Percentiles rank a stretch among this genome's conserved stretches.
phyloP scores from a whole-genome alignment of 2,113 vertebrate species.

The Elanus axillaris region DNA sequence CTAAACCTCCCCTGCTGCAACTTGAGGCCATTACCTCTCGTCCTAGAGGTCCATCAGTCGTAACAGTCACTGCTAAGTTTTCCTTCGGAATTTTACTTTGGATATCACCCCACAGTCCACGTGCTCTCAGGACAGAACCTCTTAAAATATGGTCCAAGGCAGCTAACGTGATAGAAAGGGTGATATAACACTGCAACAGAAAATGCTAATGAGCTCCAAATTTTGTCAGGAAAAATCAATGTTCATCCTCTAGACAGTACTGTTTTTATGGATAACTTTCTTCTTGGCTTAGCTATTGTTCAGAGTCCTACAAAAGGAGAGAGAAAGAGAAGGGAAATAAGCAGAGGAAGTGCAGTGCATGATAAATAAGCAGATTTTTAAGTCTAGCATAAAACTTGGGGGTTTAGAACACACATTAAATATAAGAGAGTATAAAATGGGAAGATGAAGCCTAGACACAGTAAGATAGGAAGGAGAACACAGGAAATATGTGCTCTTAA shows the following conservation, averaged over 20 bases:
- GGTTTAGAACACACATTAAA: not conserved
- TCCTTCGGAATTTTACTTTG: not conserved
- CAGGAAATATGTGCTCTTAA: not conserved
- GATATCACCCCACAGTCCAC: not conserved
- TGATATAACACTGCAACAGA: not conserved
- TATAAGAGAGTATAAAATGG: not conserved
- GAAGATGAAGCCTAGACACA: not conserved
- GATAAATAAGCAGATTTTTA: not conserved
- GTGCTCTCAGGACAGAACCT: not conserved
- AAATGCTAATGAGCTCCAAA: not conserved
- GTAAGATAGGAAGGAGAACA: not conserved
- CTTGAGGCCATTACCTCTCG: too few relatives aligned
- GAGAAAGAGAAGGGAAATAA: not conserved
- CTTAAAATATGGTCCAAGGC: not conserved
- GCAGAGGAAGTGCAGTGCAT: not conserved
- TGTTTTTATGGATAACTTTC: not conserved
- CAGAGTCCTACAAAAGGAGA: not conserved
- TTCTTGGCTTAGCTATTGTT: not conserved
- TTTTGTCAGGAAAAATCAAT: constrained; percentile 26
- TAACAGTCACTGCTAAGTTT: not conserved
- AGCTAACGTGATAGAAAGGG: not conserved
- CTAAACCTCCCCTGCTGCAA: too few relatives aligned
- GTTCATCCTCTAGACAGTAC: not conserved
- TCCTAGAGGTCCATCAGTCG: too few relatives aligned
- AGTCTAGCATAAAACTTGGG: not conserved